Percentiles rank a stretch among this genome's conserved stretches.
Conservation (phyloP, 2,888 invertebrate genomes). For the Lasius platythorax region DNA sequence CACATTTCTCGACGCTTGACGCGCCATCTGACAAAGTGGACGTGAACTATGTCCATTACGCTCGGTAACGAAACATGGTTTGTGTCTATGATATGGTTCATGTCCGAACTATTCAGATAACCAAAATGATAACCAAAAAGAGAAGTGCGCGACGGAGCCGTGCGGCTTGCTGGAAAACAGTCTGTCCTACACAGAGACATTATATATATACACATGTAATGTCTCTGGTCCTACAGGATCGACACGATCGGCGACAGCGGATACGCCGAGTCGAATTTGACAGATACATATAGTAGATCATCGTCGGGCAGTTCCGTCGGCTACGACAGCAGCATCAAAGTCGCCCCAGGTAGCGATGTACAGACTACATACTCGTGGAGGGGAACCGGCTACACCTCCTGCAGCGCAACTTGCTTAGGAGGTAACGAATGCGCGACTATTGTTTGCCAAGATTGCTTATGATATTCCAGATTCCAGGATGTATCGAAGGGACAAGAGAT, state of each 20-base stretch:
- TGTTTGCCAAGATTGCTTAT: constrained; percentile 34
- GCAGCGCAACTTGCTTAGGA: constrained; percentile 97
- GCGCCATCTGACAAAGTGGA: too few species aligned
- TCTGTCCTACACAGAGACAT: too few species aligned
- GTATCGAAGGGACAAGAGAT: constrained; percentile 17
- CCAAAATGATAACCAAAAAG: constrained; percentile 84
- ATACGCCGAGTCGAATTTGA: constrained; percentile 84
- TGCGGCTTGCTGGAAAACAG: constrained; percentile 87
- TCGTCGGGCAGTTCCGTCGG: constrained; percentile 76
- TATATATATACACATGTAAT: too few species aligned
- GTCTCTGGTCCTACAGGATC: too few species aligned
- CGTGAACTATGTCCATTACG: too few species aligned
- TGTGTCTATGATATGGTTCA: too few species aligned
- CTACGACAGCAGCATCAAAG: constrained; percentile 73
- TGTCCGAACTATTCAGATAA: too few species aligned
- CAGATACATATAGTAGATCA: constrained; percentile 82
- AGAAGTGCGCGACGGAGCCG: constrained; percentile 93
- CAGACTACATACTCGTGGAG: constrained; percentile 96
- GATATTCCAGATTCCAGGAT: constrained; percentile 13
- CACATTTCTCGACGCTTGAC: too few species aligned
- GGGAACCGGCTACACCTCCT: constrained; percentile 95
- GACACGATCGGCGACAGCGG: constrained; percentile 85
- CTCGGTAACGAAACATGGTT: too few species aligned
- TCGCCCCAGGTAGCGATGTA: constrained; percentile 89
- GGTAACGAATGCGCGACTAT: constrained; percentile 87